Base-by-base conservation (phyloP, 1,140 invertebrate species). In the Acromyrmex charruanus region DNA sequence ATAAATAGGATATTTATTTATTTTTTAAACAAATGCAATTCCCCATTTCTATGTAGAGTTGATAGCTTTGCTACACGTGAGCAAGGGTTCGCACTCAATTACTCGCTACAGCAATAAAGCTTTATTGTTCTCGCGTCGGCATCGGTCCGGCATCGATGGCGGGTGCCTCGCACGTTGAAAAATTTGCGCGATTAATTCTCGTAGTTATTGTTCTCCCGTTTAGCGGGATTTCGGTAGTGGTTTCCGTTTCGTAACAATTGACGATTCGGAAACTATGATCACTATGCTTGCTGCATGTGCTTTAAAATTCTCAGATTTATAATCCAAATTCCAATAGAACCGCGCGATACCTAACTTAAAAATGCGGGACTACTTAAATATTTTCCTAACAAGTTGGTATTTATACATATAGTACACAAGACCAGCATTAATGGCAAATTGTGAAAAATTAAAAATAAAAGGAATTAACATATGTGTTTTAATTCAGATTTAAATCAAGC, bases 221-320 rank as follows among this genome's bases (percentile, higher is more conserved):
- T 85, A 35, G 39, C 7, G 14, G 63, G 69, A 84, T 85, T 75
- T 81, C 25, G 28, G 55, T 25, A 16, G 12, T 81, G 59, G 85
- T 89, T 31, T 71, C 85, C 21, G 69, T 66, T 79, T 77, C 71
- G 82, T 86, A 89, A 81, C 84, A 86, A 81, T 89, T 63, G 82
- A 51, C 35, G 77, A 81, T 51, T 16, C 59, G 35, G 21, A 61
- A 39, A 63, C 49, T 28, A 68, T 82, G 63, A 82, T 39, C 31
- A 53, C 35, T 2, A 14, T 39, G 63, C 58, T 58, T 2, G 61
- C 51, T 53, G 44, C 59, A 31, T 49, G 58, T 49, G 82, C 53
- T 86, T 82, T 72, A 79, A 86, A 91, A 88, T 86, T 72, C 71
- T 86, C 25, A 61, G 77, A 72, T 88, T 86, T 90, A 84, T 86